A percentile compares a stretch with the other conserved stretches of the same genome.
Evolutionary conservation across 2,888 invertebrate genomes (phyloP).

Genomic region (Tridacna crocea): DNA sequence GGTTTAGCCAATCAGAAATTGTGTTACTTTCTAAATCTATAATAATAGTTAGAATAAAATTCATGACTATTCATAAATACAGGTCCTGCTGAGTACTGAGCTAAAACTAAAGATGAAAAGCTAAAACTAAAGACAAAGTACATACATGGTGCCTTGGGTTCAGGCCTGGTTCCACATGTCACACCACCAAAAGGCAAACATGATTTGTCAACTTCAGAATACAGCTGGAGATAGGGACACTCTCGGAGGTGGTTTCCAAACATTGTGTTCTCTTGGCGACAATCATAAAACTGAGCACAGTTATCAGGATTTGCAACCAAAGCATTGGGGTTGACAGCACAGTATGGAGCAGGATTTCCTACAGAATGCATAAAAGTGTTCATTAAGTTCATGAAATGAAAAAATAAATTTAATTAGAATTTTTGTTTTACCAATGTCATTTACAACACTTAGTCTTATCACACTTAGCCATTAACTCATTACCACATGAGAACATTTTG

Average conservation of each 20-base stretch:
- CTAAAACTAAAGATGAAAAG: too few relatives aligned
- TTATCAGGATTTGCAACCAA: constrained; percentile 60
- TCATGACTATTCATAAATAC: too few relatives aligned
- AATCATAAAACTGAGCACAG: constrained; percentile 68
- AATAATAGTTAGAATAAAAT: too few relatives aligned
- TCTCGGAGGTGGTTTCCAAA: constrained; percentile 65
- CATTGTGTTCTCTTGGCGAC: constrained; percentile 59
- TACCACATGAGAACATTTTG: too few relatives aligned
- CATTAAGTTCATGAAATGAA: too few relatives aligned
- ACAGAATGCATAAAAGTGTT: neutral
- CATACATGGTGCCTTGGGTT: constrained; percentile 70
- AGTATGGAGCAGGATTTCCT: constrained; percentile 65
- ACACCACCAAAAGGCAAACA: constrained; percentile 65
- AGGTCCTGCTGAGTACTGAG: too few relatives aligned
- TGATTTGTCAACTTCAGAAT: constrained; percentile 57
- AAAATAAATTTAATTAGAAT: too few relatives aligned
- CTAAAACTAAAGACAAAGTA: constrained; percentile 13
- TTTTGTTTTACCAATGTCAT: too few relatives aligned
- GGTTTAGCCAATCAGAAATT: too few relatives aligned
- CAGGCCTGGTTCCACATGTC: constrained; percentile 62
- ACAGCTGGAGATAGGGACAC: constrained; percentile 68
- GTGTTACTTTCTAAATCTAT: too few relatives aligned
- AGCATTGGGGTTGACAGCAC: constrained; percentile 64
- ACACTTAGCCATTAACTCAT: too few relatives aligned
- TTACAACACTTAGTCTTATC: too few relatives aligned